Evolutionary conservation across 2,797 vertebrate genomes (phyloP).

Genomic region (Poecilia gillii): DNA sequence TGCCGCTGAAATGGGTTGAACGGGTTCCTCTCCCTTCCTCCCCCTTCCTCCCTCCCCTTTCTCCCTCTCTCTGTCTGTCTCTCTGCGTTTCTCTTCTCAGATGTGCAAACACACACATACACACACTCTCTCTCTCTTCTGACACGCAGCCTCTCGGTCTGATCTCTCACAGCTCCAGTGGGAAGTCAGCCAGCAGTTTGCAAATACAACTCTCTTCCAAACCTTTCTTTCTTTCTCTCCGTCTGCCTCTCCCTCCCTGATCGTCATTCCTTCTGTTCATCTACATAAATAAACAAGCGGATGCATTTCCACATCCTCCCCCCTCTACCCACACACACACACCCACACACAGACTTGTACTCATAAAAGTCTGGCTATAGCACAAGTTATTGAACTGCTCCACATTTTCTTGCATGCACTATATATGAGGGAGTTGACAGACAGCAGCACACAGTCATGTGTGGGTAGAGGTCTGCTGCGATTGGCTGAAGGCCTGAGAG

Average conservation of each 20-base stretch:
- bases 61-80: conserved; percentile 26
- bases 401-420: conserved; percentile 90
- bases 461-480: conserved; percentile 67
- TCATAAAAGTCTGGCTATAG: conserved; percentile 66
- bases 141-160: conserved; percentile 57
- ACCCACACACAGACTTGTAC: conserved; percentile 20
- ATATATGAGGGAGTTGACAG: conserved; percentile 94
- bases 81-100: conserved; percentile 37
- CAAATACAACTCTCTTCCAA: conserved; percentile 74
- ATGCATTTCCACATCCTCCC: conserved; percentile 52
- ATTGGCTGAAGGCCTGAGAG: conserved; percentile 83
- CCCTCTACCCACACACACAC: conserved; percentile 10
- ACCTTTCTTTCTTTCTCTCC: conserved; percentile 43
- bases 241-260: conserved; percentile 25
- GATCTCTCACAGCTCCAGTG: conserved; percentile 71
- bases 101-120: conserved; percentile 25
- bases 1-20: conserved; percentile 70
- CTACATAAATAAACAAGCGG: conserved; percentile 64
- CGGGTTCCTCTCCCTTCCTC: conserved; percentile 54
- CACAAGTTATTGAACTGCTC: conserved; percentile 85
- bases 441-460: conserved; percentile 92
- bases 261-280: conserved; percentile 36
- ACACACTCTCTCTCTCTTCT: conserved; percentile 11
- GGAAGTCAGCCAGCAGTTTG: conserved; percentile 79
- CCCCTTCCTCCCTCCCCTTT: conserved; percentile 34